Evolutionary conservation across 1,140 invertebrate genomes (phyloP).

Genomic region (Gerris buenoi): DNA sequence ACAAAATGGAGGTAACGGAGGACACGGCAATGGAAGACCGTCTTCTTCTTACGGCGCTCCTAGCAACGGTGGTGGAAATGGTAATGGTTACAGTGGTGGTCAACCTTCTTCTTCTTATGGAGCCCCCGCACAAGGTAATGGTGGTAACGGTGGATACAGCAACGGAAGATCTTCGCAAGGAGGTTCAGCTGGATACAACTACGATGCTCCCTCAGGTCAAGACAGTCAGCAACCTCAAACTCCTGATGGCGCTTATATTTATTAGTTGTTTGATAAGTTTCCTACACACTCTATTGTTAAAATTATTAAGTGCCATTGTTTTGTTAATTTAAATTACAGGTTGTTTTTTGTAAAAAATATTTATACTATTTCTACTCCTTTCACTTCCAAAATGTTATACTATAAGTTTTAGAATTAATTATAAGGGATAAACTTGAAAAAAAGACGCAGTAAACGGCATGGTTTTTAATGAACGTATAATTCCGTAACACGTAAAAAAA

Average conservation of each 20-base stretch:
- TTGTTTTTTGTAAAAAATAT: not conserved
- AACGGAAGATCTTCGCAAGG: not conserved
- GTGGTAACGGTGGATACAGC: constrained; percentile 4
- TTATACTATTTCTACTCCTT: too few relatives aligned
- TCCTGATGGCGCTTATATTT: not conserved
- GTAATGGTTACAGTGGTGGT: constrained; percentile 2
- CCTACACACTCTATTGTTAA: not conserved
- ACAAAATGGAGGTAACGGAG: constrained; percentile 2
- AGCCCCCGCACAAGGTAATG: not conserved
- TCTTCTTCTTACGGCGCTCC: constrained; percentile 6
- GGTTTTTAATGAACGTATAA: too few relatives aligned
- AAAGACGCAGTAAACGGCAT: too few relatives aligned
- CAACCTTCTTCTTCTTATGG: constrained; percentile 3
- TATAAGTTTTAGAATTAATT: too few relatives aligned
- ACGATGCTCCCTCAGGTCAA: not conserved
- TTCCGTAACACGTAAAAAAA: too few relatives aligned
- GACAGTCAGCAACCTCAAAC: not conserved
- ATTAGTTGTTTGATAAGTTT: not conserved
- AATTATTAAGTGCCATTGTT: not conserved
- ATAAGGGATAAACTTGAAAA: too few relatives aligned
- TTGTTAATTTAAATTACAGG: not conserved
- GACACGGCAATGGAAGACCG: not conserved
- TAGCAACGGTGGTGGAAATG: not conserved
- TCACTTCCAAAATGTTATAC: too few relatives aligned
- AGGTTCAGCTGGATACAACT: not conserved